Evolutionary conservation across 2,113 vertebrate species (phyloP).

Genomic region (Gopherus flavomarginatus): DNA sequence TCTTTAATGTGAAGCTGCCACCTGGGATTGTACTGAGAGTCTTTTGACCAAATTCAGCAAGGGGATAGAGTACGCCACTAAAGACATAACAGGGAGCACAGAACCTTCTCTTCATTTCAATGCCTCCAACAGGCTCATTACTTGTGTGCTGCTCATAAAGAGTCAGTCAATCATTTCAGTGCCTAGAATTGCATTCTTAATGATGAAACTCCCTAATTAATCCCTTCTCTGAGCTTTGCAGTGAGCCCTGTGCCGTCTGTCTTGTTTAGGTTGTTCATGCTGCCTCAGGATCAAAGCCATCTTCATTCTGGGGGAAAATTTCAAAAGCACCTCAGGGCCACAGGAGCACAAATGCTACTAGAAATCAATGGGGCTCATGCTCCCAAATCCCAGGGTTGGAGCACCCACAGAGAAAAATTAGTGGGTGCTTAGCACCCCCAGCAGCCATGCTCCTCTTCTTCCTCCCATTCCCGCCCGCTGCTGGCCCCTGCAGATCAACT

Average conservation of each 20-base stretch:
- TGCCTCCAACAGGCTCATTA: not conserved
- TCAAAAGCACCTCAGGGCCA: not conserved
- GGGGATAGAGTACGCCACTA: not conserved
- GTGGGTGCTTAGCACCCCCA: no score
- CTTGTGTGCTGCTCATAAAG: not conserved
- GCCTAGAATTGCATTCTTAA: accelerated
- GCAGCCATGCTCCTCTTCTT: no score
- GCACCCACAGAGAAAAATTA: no score
- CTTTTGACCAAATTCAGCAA: not conserved
- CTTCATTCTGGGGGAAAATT: not conserved
- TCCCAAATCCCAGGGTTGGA: not conserved
- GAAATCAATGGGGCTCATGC: accelerated
- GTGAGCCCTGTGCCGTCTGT: not conserved
- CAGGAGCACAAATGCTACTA: accelerated
- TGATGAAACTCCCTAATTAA: not conserved
- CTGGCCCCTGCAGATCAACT: no score
- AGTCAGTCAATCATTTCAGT: accelerated
- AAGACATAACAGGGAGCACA: not conserved
- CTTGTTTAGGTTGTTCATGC: accelerated
- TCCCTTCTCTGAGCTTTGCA: not conserved
- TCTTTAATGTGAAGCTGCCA: not conserved
- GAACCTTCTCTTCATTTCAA: not conserved
- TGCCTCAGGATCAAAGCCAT: not conserved
- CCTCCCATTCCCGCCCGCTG: no score
- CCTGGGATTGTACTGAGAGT: not conserved